Percentiles rank a stretch among this genome's conserved stretches.
These are phyloP conservation scores for Camelus dromedarius DNA, from an alignment of 2,113 vertebrate genomes.

Conservation along the genomic window DNA sequence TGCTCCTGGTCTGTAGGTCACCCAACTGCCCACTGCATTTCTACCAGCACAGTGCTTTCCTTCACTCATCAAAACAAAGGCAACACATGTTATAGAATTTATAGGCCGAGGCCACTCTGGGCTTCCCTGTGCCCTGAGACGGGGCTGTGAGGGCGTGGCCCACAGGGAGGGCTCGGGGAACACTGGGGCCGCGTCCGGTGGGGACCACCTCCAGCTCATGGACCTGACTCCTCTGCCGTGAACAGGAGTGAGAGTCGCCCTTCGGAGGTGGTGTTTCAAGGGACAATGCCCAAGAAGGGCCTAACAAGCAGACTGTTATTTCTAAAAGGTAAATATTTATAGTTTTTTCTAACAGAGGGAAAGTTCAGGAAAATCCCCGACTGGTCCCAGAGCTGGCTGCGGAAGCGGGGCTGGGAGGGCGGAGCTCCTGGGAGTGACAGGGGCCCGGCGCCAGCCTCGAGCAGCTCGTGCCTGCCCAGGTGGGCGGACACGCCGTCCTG, in stretches of 20 bases:
- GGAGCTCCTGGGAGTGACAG: neutral
- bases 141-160: neutral
- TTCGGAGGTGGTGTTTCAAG: neutral
- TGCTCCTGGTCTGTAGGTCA: no score
- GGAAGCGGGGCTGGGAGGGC: neutral
- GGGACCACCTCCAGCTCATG: no score
- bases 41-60: neutral
- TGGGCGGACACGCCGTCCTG: neutral
- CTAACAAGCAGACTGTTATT: neutral
- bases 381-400: neutral
- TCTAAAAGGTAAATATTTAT: slow-evolving; percentile 66
- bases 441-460: neutral
- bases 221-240: neutral
- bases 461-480: neutral
- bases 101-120: neutral
- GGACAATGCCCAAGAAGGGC: neutral
- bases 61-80: neutral
- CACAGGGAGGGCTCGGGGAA: neutral
- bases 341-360: slow-evolving; percentile 35
- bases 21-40: neutral
- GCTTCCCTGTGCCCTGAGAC: neutral
- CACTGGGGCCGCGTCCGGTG: neutral
- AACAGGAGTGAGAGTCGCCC: neutral
- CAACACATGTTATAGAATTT: neutral
- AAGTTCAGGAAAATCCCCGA: slow-evolving; percentile 59